Evolutionary conservation across 1,140 invertebrate species (phyloP).

Genomic region (Pseudomyrmex gracilis): DNA sequence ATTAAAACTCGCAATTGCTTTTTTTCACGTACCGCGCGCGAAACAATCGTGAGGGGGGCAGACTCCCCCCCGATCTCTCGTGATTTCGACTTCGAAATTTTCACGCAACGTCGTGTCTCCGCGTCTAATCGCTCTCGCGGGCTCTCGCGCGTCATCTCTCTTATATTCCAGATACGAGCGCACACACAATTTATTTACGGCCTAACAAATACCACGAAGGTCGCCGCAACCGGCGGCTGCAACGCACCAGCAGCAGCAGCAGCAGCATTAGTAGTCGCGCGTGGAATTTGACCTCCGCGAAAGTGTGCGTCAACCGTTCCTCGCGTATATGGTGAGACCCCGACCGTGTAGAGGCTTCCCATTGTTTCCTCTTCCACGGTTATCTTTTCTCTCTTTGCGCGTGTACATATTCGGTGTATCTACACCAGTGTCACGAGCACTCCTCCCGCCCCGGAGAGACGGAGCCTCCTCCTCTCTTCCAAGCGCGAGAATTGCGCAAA

Average conservation of each 20-base stretch:
- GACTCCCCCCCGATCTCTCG: no score
- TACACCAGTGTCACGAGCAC: slow-evolving; percentile 41
- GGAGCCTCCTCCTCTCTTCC: slow-evolving; percentile 1
- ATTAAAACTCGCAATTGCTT: neutral
- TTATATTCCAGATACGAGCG: slow-evolving; percentile 70
- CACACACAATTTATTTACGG: slow-evolving; percentile 68
- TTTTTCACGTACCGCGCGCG: no score
- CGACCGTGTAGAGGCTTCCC: slow-evolving; percentile 33
- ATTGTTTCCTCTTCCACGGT: slow-evolving; percentile 63
- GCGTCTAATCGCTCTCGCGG: slow-evolving; percentile 12
- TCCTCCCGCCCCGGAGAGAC: neutral
- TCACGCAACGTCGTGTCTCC: neutral
- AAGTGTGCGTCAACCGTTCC: slow-evolving; percentile 72
- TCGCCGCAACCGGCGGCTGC: slow-evolving; percentile 50
- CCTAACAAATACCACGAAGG: slow-evolving; percentile 72
- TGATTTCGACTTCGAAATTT: neutral
- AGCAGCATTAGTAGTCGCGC: slow-evolving; percentile 40
- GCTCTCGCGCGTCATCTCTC: slow-evolving; percentile 39
- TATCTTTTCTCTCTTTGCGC: slow-evolving; percentile 40
- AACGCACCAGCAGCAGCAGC: slow-evolving; percentile 16
- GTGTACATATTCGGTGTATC: slow-evolving; percentile 24
- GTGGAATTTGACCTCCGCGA: slow-evolving; percentile 76
- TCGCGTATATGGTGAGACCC: slow-evolving; percentile 44
- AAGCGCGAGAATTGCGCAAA: slow-evolving; percentile 27
- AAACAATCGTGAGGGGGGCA: no score